A percentile compares a stretch with the other conserved stretches of the same genome.
phyloP scores from a whole-genome alignment of 2,797 vertebrate species.

The Sebastes melanostomus region DNA sequence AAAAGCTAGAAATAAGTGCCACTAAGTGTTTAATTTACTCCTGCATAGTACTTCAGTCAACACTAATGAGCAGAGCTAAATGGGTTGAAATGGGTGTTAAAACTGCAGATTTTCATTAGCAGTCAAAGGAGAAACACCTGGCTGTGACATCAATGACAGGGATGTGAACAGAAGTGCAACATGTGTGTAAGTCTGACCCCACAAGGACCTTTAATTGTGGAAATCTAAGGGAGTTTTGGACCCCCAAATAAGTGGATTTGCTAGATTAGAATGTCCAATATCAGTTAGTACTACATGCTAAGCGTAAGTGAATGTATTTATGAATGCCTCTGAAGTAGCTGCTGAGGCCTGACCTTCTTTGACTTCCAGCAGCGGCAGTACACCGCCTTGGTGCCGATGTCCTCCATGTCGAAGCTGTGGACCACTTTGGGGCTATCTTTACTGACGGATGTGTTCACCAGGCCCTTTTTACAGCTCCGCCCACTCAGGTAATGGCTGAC shows the following conservation, averaged over 20 bases:
- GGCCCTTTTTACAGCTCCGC: slow-evolving; percentile 65
- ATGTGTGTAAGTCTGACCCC: not conserved
- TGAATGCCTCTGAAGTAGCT: not conserved
- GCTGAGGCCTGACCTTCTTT: slow-evolving; percentile 74
- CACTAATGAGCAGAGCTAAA: not conserved
- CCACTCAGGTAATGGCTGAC: slow-evolving; percentile 71
- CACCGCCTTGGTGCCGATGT: slow-evolving; percentile 80
- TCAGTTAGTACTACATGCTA: not conserved
- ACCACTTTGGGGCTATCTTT: slow-evolving; percentile 85
- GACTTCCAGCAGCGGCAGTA: slow-evolving; percentile 88
- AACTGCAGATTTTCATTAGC: not conserved
- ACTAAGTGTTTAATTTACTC: not conserved
- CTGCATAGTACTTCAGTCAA: not conserved
- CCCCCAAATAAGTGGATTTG: not conserved
- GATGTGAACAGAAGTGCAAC: not conserved
- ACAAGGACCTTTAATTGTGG: not conserved
- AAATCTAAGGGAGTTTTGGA: not conserved
- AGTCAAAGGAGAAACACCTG: not conserved
- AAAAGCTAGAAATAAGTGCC: not conserved
- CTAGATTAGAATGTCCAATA: not conserved
- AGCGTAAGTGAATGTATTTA: not conserved
- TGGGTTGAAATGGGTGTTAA: not conserved
- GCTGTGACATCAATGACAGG: not conserved
- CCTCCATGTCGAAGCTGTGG: slow-evolving; percentile 85
- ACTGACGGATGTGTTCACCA: slow-evolving; percentile 73